Percentiles rank a stretch among this genome's conserved stretches.
Conservation (phyloP, 2,113 vertebrate species). For the Gasterosteus aculeatus region DNA sequence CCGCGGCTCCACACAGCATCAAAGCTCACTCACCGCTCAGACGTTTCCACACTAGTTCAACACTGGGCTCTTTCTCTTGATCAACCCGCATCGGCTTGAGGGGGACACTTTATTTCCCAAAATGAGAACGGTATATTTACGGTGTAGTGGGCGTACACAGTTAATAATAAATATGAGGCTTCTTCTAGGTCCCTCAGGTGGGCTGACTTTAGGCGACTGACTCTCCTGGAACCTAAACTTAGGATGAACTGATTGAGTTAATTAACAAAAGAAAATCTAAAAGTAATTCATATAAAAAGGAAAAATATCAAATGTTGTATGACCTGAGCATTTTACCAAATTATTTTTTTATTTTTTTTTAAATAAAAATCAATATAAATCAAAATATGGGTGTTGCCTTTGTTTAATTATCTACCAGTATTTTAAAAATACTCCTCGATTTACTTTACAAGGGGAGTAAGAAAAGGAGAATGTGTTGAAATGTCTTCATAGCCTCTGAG, state of each 20-base stretch:
- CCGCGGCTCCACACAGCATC: constrained; percentile 29
- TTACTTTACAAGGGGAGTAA: background rate
- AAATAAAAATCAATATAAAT: background rate
- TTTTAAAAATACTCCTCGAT: background rate
- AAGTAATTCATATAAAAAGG: no score
- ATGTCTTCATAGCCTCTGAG: constrained; percentile 13
- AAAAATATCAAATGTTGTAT: no score
- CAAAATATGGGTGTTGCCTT: no score
- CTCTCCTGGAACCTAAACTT: background rate
- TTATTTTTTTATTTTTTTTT: background rate
- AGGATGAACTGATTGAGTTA: no score
- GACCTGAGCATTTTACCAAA: no score
- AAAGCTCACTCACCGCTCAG: constrained; percentile 40
- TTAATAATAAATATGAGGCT: background rate
- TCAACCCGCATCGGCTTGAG: background rate
- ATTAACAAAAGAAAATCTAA: no score
- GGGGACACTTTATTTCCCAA: background rate
- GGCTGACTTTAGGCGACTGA: background rate
- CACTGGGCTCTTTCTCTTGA: background rate
- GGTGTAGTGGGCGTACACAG: background rate
- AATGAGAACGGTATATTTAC: background rate
- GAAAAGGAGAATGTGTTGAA: constrained; percentile 32
- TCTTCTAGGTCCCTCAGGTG: background rate
- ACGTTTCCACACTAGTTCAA: constrained; percentile 25
- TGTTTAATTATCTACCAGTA: background rate